phyloP scores from a whole-genome alignment of 2,888 invertebrate genomes.

The Cyaniris semiargus region DNA sequence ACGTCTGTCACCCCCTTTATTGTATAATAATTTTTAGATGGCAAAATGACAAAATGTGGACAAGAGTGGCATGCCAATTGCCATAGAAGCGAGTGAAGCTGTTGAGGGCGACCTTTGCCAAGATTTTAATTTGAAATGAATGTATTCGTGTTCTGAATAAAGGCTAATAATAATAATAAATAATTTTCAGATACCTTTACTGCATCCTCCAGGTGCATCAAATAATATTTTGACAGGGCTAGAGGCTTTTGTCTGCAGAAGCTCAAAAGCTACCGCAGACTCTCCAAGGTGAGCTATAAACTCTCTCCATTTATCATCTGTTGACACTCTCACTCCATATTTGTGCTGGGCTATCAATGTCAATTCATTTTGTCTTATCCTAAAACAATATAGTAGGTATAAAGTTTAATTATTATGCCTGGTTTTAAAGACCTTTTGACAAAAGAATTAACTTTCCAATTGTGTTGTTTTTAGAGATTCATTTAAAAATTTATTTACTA shows the following conservation, averaged over 20 bases:
- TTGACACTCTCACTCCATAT: slow-evolving; percentile 79
- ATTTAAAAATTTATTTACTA: no score
- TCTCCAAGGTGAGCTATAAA: slow-evolving; percentile 82
- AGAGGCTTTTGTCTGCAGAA: slow-evolving; percentile 84
- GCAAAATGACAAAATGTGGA: no score
- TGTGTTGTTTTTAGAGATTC: no score
- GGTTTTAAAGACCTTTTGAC: no score
- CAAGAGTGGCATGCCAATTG: no score
- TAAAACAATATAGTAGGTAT: slow-evolving; percentile 52
- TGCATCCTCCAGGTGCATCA: slow-evolving; percentile 66
- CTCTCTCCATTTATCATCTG: slow-evolving; percentile 73
- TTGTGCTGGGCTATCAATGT: slow-evolving; percentile 85
- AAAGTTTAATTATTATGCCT: background rate
- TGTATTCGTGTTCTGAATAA: no score
- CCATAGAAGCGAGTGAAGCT: no score
- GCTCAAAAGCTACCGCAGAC: slow-evolving; percentile 84
- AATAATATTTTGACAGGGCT: slow-evolving; percentile 80
- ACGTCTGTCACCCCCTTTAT: no score
- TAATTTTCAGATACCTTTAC: slow-evolving; percentile 67
- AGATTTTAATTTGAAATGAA: no score
- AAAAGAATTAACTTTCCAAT: background rate
- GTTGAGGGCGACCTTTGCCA: no score
- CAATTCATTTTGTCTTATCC: slow-evolving; percentile 82
- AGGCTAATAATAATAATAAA: no score
- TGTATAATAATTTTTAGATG: no score